Conservation (phyloP, 2,113 vertebrate genomes). For the Sitta europaea region DNA sequence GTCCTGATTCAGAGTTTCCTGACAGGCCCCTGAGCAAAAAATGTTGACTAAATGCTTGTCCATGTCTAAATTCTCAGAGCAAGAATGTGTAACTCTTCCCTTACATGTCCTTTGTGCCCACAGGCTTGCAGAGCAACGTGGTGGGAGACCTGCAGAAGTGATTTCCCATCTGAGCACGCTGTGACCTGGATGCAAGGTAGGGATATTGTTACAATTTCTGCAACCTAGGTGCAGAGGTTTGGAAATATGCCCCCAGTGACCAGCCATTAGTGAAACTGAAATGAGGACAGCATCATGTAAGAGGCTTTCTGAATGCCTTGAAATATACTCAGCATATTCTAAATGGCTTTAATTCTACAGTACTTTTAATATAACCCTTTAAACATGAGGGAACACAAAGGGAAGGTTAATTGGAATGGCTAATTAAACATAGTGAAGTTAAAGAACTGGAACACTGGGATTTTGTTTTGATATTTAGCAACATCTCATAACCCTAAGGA, state of each 20-base stretch:
- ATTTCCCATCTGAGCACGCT: neutral
- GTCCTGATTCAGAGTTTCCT: neutral
- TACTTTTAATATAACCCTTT: constrained; percentile 58
- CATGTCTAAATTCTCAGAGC: neutral
- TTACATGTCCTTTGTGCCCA: neutral
- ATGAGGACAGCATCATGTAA: constrained; percentile 21
- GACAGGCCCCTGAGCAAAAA: neutral
- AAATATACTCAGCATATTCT: constrained; percentile 49
- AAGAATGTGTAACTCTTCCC: neutral
- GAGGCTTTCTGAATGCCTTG: constrained; percentile 26
- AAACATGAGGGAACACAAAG: constrained; percentile 69
- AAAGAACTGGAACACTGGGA: constrained; percentile 54
- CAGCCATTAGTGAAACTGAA: constrained; percentile 5
- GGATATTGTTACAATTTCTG: constrained; percentile 1
- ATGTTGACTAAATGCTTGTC: neutral
- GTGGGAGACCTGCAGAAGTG: neutral
- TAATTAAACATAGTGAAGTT: constrained; percentile 72
- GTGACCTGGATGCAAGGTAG: constrained; percentile 7
- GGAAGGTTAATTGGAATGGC: constrained; percentile 62
- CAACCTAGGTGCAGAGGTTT: constrained; percentile 23
- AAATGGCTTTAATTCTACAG: constrained; percentile 52
- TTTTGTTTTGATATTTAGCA: constrained; percentile 58
- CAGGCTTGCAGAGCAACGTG: neutral
- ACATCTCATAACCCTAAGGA: constrained; percentile 54
- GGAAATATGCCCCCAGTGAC: constrained; percentile 29